phyloP scores from a whole-genome alignment of 2,888 invertebrate genomes.

The Dilophus febrilis region DNA sequence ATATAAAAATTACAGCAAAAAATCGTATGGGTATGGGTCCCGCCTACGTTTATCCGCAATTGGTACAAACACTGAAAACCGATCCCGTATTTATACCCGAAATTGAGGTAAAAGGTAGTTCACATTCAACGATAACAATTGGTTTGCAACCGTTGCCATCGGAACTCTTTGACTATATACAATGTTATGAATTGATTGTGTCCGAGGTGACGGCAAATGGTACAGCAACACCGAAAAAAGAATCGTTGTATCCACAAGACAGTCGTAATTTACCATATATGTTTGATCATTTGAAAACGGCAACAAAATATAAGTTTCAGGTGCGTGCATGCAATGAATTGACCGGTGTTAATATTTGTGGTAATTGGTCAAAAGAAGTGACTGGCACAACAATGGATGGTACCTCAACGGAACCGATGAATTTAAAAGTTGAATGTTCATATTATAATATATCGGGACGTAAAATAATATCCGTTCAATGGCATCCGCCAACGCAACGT shows the following conservation, averaged over 20 bases:
- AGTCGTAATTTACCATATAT: constrained; percentile 53
- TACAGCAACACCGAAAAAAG: constrained; percentile 23
- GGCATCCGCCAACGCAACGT: constrained; percentile 54
- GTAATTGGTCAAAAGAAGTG: constrained; percentile 58
- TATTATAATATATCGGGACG: constrained; percentile 34
- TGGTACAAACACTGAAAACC: constrained; percentile 43
- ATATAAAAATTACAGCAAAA: constrained; percentile 44
- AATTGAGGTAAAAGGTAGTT: constrained; percentile 52
- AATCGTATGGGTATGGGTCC: constrained; percentile 46
- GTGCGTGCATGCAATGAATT: constrained; percentile 67
- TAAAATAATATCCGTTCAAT: constrained; percentile 48
- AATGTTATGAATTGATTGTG: constrained; percentile 55
- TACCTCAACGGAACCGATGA: constrained; percentile 52
- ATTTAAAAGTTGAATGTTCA: constrained; percentile 47
- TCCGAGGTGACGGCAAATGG: constrained; percentile 30
- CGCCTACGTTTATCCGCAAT: constrained; percentile 33
- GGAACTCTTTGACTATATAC: constrained; percentile 49
- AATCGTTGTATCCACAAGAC: constrained; percentile 47
- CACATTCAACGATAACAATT: constrained; percentile 56
- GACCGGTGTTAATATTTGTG: constrained; percentile 55
- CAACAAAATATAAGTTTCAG: constrained; percentile 64
- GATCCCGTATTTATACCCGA: constrained; percentile 67
- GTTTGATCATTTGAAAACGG: constrained; percentile 57
- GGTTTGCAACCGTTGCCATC: constrained; percentile 56
- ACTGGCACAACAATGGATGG: constrained; percentile 75